These are phyloP conservation scores for Teinopalpus imperialis DNA, from an alignment of 2,888 invertebrate genomes.

Conservation along the genomic window DNA sequence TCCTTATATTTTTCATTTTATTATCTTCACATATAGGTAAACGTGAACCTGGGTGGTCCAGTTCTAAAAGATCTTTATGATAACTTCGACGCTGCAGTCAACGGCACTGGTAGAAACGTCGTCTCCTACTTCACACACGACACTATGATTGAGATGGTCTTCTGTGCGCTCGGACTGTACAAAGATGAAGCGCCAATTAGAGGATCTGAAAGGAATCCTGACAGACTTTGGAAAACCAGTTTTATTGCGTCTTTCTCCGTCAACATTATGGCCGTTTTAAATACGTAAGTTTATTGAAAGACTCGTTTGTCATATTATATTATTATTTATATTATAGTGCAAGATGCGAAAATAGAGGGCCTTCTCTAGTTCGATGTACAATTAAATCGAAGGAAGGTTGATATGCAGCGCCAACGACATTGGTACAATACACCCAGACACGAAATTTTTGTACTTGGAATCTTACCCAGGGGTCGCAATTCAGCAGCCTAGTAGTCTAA, in stretches of 20 bases:
- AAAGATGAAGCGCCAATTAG: slow-evolving; percentile 81
- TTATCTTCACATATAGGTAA: slow-evolving; percentile 70
- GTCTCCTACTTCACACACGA: slow-evolving; percentile 87
- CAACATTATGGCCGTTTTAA: slow-evolving; percentile 88
- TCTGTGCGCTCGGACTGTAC: slow-evolving; percentile 84
- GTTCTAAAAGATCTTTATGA: slow-evolving; percentile 85
- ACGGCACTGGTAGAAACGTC: slow-evolving; percentile 63
- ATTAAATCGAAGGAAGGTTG: too few relatives aligned
- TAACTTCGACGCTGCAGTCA: slow-evolving; percentile 60
- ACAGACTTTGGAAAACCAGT: slow-evolving; percentile 86
- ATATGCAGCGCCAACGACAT: too few relatives aligned
- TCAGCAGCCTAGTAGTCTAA: too few relatives aligned
- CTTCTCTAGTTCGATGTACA: too few relatives aligned
- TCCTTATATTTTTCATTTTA: too few relatives aligned
- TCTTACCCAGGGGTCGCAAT: too few relatives aligned
- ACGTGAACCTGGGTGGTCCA: slow-evolving; percentile 84
- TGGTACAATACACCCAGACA: too few relatives aligned
- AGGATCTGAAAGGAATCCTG: slow-evolving; percentile 76
- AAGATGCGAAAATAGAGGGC: too few relatives aligned
- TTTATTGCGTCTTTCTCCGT: slow-evolving; percentile 85
- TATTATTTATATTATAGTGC: too few relatives aligned
- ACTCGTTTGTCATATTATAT: too few relatives aligned
- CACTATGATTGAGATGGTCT: slow-evolving; percentile 83
- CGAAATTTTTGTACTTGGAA: too few relatives aligned
- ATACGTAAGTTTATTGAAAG: too few relatives aligned